phyloP scores from a whole-genome alignment of 2,797 vertebrate genomes.

The Sebastes alutus region DNA sequence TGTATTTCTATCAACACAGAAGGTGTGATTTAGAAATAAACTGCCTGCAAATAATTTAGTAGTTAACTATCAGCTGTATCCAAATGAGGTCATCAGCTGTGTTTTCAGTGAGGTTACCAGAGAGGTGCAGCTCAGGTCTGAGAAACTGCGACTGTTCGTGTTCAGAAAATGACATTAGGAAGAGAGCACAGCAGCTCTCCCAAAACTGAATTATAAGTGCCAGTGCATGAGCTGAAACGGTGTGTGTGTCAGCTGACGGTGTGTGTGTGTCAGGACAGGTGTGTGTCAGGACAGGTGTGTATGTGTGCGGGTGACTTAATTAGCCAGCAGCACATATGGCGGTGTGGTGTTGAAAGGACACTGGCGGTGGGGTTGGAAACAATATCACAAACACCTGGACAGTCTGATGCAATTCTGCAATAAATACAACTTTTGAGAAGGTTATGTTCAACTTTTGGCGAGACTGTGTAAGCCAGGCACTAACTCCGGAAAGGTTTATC shows the following conservation, averaged over 20 bases:
- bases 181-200: neutral
- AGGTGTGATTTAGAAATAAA: neutral
- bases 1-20: neutral
- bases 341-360: neutral
- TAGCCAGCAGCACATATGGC: constrained; percentile 3
- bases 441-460: neutral
- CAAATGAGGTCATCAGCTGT: constrained; percentile 27
- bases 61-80: neutral
- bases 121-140: constrained; percentile 2
- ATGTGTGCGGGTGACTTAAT: neutral
- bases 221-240: neutral
- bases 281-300: neutral
- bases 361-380: neutral
- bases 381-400: neutral
- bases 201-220: constrained; percentile 1
- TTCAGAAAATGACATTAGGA: constrained; percentile 11
- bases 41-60: neutral
- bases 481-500: neutral
- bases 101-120: constrained; percentile 11
- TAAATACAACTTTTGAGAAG: neutral
- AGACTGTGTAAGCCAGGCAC: neutral
- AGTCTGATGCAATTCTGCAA: neutral
- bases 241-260: neutral
- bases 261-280: neutral
- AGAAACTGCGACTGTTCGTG: neutral